Conservation (phyloP, 2,113 vertebrate genomes). For the Syrrhaptes paradoxus region DNA sequence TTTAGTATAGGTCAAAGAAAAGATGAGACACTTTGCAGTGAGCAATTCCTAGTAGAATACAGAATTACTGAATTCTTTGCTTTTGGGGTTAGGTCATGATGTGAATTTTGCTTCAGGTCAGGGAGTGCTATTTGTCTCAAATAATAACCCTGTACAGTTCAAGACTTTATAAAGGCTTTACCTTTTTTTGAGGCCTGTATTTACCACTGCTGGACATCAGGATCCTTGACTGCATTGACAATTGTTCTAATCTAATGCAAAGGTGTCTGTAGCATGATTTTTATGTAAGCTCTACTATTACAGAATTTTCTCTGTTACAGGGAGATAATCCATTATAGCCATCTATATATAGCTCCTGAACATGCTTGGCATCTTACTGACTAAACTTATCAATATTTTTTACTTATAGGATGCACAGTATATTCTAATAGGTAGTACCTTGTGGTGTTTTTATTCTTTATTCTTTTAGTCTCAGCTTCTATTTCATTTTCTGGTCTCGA, state of each 20-base stretch:
- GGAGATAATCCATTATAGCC: not conserved
- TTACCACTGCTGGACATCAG: not conserved
- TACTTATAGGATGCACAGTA: not conserved
- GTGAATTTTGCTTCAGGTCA: not conserved
- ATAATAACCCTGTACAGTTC: not conserved
- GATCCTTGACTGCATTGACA: not conserved
- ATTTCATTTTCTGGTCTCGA: not conserved
- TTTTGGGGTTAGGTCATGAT: not conserved
- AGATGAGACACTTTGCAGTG: not conserved
- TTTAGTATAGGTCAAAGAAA: not conserved
- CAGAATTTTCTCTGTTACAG: not conserved
- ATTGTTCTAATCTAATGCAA: not conserved
- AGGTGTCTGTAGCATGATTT: not conserved
- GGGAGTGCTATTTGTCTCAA: not conserved
- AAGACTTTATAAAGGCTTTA: not conserved
- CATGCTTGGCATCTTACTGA: not conserved
- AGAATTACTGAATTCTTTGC: not conserved
- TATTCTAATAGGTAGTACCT: not conserved
- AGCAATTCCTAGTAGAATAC: not conserved
- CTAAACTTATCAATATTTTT: not conserved
- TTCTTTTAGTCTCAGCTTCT: not conserved
- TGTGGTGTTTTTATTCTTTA: not conserved
- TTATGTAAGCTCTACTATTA: not conserved
- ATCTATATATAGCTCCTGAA: not conserved
- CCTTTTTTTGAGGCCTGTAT: not conserved